Evolutionary conservation across 2,888 invertebrate genomes (phyloP), one percentile per base, ranked within the genome.

Genomic region (Sicus ferrugineus): DNA sequence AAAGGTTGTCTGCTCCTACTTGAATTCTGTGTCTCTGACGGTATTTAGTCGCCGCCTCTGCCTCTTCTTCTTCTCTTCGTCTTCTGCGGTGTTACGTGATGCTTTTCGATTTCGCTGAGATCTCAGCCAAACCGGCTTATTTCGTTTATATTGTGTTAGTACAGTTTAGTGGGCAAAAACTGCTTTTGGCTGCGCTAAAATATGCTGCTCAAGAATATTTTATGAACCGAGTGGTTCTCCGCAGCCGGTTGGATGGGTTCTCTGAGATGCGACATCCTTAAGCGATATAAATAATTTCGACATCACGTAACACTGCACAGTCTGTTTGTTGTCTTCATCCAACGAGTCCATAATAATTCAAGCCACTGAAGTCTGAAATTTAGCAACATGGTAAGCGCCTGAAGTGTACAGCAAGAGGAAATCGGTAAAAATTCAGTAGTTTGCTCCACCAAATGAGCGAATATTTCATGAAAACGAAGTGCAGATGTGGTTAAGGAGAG

Each of bases 201-300:
- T 77, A 72, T 80, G 75, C 77, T 73, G 77, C 73, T 68, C 72
- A 71, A 76, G 75, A 76, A 76, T 75, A 75, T 76, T 78, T 76
- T 76, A 80, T 80, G 77, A 76, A 61, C 21, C 26, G 23, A 77
- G 77, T 76, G 74, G 76, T 77, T 81, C 74, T 77, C 58, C 72
- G 31, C 72, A 82, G 77, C 82, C 82, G 81, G 82, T 82, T 80
- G 75, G 71, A 76, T 77, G 74, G 77, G 78, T 80, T 63, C 46
- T 69, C 34, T 30, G 48, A 11, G 23, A 56, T 38, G 54, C 21
- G n/a, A 77, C 75, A 81, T 82, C 81, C 81, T 81, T 82, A 16
- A 7, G 73, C 77, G 73, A 77, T 82, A 82, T 82, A 82, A 81
- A 82, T 82, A 80, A 80, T 81, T 79, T 80, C 76, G 78, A 73